Base-by-base conservation (phyloP, 2,113 vertebrate species). In the Ranitomeya variabilis region DNA sequence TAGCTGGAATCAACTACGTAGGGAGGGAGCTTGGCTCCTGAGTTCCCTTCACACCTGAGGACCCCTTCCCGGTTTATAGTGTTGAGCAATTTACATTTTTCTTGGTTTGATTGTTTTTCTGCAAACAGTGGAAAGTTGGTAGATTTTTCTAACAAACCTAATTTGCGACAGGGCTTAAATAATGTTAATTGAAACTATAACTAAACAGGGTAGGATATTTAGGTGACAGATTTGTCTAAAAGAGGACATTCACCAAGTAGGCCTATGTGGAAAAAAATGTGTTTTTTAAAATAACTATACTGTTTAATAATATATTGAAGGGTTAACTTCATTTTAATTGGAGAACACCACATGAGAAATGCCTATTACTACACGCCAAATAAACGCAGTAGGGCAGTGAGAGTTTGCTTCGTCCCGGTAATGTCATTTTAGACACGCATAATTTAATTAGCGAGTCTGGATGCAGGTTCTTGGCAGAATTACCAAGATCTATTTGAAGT, bases 361-460 rank as follows among this genome's bases (percentile, higher is more conserved):
- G n/a, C 23, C 55, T 60, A 37, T 76, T 86, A 74, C 16, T 19
- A 59, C 18, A 45, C 18, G 55, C 37, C 21, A 76, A 76, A 76
- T 74, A 76, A 62, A 45, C 54, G 10, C 71, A 60, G 26, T 31
- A 59, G 52, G 84, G 69, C 69, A 76, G 37, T 69, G 16, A 51
- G 19, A 62, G 13, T 37, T 57, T 60, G 54, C 26, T n/a, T 37
- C 69, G 60, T 86, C 55, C 45, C 31, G 14, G 55, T 76, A 86
- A 86, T 15, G 71, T 86, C 54, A 76, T 71, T 71, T 51, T 71
- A 84, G 45, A 55, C 66, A 69, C 45, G 14, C 82, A 54, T 71
- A 71, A 73, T 76, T 37, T 76, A 86, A 74, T 86, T 76, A 86
- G 84, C 52, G 78, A 7, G 57, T 73, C 54, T 85, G 54, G 23